Evolutionary conservation across 1,140 invertebrate species (phyloP).

Genomic region (Orchesella cincta): DNA sequence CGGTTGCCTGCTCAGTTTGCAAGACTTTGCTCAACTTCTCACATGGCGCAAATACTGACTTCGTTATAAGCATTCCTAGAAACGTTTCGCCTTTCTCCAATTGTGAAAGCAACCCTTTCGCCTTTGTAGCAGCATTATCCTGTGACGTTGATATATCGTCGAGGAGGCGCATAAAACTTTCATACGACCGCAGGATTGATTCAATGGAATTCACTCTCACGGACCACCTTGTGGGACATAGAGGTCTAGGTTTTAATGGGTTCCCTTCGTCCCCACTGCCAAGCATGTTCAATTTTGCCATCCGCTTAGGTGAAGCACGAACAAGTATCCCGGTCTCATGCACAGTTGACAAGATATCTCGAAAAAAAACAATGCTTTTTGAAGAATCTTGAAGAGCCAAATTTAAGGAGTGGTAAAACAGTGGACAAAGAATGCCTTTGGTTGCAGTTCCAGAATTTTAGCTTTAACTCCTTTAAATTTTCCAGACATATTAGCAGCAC

Average conservation of each 20-base stretch:
- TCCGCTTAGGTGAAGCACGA: neutral
- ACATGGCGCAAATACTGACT: neutral
- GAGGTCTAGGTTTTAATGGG: neutral
- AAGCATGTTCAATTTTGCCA: neutral
- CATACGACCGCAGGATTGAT: neutral
- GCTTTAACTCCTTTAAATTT: slow-evolving; percentile 4
- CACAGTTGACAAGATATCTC: neutral
- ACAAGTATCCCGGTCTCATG: neutral
- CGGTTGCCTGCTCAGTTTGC: neutral
- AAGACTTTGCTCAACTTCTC: neutral
- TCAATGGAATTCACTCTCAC: neutral
- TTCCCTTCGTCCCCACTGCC: neutral
- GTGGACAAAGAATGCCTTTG: slow-evolving; percentile 24
- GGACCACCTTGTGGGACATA: slow-evolving; percentile 4
- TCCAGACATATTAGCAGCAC: neutral
- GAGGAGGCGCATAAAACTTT: neutral
- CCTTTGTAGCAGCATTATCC: neutral
- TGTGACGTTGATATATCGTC: neutral
- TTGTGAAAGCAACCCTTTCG: neutral
- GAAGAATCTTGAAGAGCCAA: slow-evolving; percentile 27
- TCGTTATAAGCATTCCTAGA: neutral
- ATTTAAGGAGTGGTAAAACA: slow-evolving; percentile 26
- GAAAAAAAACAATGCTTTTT: neutral
- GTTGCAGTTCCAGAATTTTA: neutral
- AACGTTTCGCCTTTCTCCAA: neutral